Conservation (phyloP, 2,113 vertebrate genomes). For the Argyrosomus japonicus region DNA sequence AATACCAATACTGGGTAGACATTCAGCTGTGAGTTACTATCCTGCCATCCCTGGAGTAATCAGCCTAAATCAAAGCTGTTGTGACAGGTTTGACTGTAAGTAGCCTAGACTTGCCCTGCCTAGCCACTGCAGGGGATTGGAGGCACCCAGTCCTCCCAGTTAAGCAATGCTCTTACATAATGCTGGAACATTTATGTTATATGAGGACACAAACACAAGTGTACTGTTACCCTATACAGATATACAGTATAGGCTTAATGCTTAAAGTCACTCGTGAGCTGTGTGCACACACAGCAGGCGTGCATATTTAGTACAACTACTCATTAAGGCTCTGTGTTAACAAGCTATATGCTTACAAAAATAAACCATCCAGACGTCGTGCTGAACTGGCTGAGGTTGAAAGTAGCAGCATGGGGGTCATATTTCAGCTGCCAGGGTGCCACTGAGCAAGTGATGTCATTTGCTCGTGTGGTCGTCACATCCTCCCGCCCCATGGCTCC, state of each 20-base stretch:
- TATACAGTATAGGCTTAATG: neutral
- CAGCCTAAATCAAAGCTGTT: slow-evolving; percentile 71
- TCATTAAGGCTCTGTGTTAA: slow-evolving; percentile 25
- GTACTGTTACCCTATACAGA: neutral
- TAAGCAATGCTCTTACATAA: slow-evolving; percentile 64
- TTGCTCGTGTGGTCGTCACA: slow-evolving; percentile 58
- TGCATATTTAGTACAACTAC: slow-evolving; percentile 13
- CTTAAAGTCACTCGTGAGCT: slow-evolving; percentile 2
- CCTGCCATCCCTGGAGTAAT: slow-evolving; percentile 46
- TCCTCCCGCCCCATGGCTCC: slow-evolving; percentile 60
- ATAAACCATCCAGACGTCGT: slow-evolving; percentile 47
- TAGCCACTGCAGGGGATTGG: slow-evolving; percentile 31
- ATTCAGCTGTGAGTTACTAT: slow-evolving; percentile 59
- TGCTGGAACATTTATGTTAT: slow-evolving; percentile 45
- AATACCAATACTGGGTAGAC: slow-evolving; percentile 45
- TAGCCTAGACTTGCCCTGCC: slow-evolving; percentile 41
- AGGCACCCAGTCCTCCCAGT: slow-evolving; percentile 60
- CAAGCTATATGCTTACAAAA: slow-evolving; percentile 15
- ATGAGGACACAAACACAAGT: slow-evolving; percentile 6
- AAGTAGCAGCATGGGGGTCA: slow-evolving; percentile 55
- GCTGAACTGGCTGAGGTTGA: slow-evolving; percentile 35
- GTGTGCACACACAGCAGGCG: neutral
- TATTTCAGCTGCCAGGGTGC: slow-evolving; percentile 65
- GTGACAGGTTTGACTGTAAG: slow-evolving; percentile 69
- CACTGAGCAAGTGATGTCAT: slow-evolving; percentile 67